Evolutionary conservation across 2,888 invertebrate genomes (phyloP).

Genomic region (Orchestes rusci): DNA sequence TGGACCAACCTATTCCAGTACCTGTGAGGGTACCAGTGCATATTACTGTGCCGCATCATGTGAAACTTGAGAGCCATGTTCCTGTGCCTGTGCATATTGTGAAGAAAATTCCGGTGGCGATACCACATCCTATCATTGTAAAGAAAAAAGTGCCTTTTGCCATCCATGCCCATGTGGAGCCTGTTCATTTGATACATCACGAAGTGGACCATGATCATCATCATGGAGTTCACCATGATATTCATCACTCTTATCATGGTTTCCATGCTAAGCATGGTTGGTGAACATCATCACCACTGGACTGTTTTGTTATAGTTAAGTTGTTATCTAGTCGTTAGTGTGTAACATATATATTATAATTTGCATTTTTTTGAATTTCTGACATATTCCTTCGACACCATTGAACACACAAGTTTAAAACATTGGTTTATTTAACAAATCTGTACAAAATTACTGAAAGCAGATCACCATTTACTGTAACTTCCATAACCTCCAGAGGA

Average conservation of each 20-base stretch:
- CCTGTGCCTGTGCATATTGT: constrained; percentile 46
- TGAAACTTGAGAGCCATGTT: constrained; percentile 41
- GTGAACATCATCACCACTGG: no score
- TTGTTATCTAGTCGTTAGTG: constrained; percentile 22
- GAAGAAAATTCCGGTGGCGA: constrained; percentile 42
- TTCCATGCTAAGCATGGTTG: constrained; percentile 15
- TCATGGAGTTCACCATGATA: constrained; percentile 9
- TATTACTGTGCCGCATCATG: constrained; percentile 35
- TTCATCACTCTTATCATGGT: constrained; percentile 10
- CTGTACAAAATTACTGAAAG: no score
- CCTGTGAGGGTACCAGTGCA: constrained; percentile 36
- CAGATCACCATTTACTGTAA: no score
- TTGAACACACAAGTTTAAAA: not conserved
- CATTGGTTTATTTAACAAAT: no score
- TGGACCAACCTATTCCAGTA: constrained; percentile 26
- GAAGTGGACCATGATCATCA: constrained; percentile 14
- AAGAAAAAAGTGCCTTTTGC: constrained; percentile 29
- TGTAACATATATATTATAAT: no score
- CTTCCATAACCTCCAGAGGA: constrained; percentile 11
- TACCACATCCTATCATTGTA: constrained; percentile 36
- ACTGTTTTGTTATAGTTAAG: no score
- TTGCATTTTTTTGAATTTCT: constrained; percentile 2
- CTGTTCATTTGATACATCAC: constrained; percentile 12
- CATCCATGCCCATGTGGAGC: constrained; percentile 27
- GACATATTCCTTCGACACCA: not conserved